Base-by-base conservation (phyloP, 1,140 invertebrate species). In the Ruditapes philippinarum region DNA sequence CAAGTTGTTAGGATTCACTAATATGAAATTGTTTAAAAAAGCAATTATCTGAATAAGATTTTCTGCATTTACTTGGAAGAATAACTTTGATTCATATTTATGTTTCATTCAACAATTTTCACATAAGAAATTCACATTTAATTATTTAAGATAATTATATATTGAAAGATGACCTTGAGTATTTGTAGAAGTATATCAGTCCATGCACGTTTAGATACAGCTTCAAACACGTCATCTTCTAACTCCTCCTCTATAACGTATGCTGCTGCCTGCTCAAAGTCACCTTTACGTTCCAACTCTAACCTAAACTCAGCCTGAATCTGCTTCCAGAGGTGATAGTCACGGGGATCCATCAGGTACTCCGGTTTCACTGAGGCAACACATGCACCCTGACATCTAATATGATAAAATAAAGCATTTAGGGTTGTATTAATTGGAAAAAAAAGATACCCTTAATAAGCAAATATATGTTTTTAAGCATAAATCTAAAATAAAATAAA, bases 201-300 rank as follows among this genome's bases (percentile, higher is more conserved):
- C 96, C 96, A 96, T 19, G 95, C 93, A 74, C 94, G 89, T 90
- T 95, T 96, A 14, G 95, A 95, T 9, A 96, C 92, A 12, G 94
- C 93, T 89, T 96, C 95, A 94, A 96, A 96, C 17, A 95, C 89
- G 74, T 95, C 93, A 54, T 95, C 93, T 38, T 94, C 94, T 25
- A 95, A 90, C 33, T 92, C 90, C 38, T 94, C 92, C 25, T 93
- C 92, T 14, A 85, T 86, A 57, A 91, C 80, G 17, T 90, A 68
- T 33, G 82, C 40, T 22, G 74, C 78, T 22, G 90, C 90, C 73
- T 91, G 83, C 62, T 92, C 91, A 68, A 14, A 82, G 19, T 91
- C 65, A 25, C 90, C 91, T 74, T 94, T 88, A 54, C 92, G 90
- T 28, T 90, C 17, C 57, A 93, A 89, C 38, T 93, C 93, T 54